Evolutionary conservation across 2,113 vertebrate genomes (phyloP), one percentile per base, ranked within the genome.

Genomic region (mouse (Mus musculus)): DNA sequence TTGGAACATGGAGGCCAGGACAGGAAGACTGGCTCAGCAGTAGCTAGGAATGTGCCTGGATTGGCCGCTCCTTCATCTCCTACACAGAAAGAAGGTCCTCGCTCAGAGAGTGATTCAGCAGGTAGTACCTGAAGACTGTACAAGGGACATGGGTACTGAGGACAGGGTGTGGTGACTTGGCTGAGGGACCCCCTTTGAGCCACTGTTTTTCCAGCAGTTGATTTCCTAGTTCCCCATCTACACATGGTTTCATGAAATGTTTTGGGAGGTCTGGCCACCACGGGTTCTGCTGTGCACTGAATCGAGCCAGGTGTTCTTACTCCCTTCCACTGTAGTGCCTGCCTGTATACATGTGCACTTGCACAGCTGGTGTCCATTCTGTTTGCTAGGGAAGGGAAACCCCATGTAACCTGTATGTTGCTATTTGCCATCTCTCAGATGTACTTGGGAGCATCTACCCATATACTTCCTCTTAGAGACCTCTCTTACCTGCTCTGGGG

Each of bases 1-100:
- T 95, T 99, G 85, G 99, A 99, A 92, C 99, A 98, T 0, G 99
- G 99, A 11, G 98, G 98, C 85, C 98, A 96, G 2, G 99, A 99
- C 0, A 97, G 98, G 76, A 98, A 98, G 30, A 94, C 95, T 33
- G 98, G 98, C 90, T 99, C 98, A 0, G 99, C 99, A 9, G 98
- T 98, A 2, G 98, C 99, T 54, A 98, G 99, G 67, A 97, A 97
- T 0, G 7, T 46, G 0, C 13, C 73, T 28, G 86, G 14, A n/a
- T 1, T 72, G 13, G 97, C 42, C 39, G 8, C 33, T 4, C 52
- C 84, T 7, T 67, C 1, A 1, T 78, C 73, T 2, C 0, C 92
- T 9, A 7, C 3, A 9, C 85, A 65, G 67, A 81, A 82, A 3
- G 86, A 82, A 59, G 90, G 65, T 12, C 46, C 85, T 24, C 2